phyloP scores from a whole-genome alignment of 2,888 invertebrate genomes.

The Patella pellucida region DNA sequence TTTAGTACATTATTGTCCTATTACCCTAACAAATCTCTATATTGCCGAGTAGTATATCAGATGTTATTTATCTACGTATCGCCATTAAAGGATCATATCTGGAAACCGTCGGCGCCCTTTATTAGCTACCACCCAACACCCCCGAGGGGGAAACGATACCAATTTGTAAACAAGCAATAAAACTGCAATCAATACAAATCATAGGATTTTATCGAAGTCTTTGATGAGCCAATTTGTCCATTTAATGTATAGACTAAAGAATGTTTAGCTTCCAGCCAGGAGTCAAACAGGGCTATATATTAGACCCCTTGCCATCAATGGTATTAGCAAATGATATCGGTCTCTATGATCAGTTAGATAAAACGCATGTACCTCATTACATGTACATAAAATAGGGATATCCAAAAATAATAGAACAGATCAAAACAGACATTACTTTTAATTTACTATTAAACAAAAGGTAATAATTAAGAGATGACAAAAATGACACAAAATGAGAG shows the following conservation, averaged over 20 bases:
- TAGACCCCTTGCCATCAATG: neutral
- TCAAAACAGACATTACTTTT: no score
- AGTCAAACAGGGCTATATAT: neutral
- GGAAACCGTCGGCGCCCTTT: neutral
- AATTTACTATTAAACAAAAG: no score
- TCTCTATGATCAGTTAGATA: no score
- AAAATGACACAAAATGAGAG: no score
- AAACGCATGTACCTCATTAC: no score
- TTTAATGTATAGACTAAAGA: neutral
- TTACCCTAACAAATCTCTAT: no score
- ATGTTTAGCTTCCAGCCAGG: constrained; percentile 1
- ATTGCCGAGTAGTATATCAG: no score
- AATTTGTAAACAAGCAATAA: constrained; percentile 6
- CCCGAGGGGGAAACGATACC: neutral
- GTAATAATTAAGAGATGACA: no score
- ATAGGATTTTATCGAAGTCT: neutral
- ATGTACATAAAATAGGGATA: no score
- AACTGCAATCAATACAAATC: neutral
- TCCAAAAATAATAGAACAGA: no score
- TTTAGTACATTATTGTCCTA: no score
- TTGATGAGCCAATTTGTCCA: constrained; percentile 1
- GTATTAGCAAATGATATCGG: neutral
- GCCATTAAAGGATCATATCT: neutral
- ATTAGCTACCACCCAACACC: neutral
- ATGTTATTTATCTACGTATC: neutral